Base-by-base conservation (phyloP, 2,888 invertebrate genomes). In the Cyclophora punctaria region DNA sequence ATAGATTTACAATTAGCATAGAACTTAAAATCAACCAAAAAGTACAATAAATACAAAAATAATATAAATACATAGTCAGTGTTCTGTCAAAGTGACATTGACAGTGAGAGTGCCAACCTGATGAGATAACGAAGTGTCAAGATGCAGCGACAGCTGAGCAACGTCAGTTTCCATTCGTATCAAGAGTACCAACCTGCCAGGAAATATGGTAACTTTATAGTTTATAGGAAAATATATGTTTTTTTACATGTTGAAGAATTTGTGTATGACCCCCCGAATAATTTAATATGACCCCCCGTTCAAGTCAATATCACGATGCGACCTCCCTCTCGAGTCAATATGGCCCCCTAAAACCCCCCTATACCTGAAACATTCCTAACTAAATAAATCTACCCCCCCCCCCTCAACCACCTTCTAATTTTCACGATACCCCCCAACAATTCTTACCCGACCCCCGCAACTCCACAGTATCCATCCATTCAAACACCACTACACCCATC, bases 101-200 rank as follows among this genome's bases (percentile, higher is more conserved):
- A 7, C 48, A 55, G 53, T 57, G 57, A 48, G 48, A 49, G 55
- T 63, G 52, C 62, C 58, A 66, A 63, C 60, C 68, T 59, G 60
- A 66, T 71, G 66, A 64, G 54, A 67, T 63, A 62, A 56, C 65
- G 63, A 70, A 60, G 46, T 44, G 44, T 7, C 34, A 60, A 48
- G 35, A 83, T 83, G 85, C 83, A 86, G 76, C 74, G 84, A 50
- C 88, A 83, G 73, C 70, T 85, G 63, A 89, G 86, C 72, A 88
- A 88, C 67, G 84, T 86, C 56, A 86, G 84, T 68, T 73, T 78
- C 57, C 80, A 83, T 49, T 80, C 87, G 5, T 89, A 89, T 59
- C 85, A 87, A 71, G 89, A 88, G 45, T 86, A 88, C 67, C 88
- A 89, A 65, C 88, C 87, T 4, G 46, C 77, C 7, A 76, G 87